phyloP scores from a whole-genome alignment of 2,113 vertebrate species.

The Xiphophorus couchianus region DNA sequence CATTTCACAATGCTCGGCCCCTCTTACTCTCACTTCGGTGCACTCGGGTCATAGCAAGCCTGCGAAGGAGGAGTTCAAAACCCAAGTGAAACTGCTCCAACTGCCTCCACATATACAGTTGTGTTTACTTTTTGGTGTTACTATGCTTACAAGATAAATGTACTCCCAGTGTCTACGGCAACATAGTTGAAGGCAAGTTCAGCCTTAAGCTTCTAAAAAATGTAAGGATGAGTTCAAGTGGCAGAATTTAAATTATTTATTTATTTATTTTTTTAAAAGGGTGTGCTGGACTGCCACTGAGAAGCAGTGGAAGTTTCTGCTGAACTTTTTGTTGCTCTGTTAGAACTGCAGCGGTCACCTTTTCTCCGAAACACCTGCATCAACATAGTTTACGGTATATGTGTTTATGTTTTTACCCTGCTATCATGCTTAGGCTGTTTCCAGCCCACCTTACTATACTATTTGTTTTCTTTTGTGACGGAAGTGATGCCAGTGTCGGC shows the following conservation, averaged over 20 bases:
- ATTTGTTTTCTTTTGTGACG: slow-evolving; percentile 54
- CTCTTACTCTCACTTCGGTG: slow-evolving; percentile 45
- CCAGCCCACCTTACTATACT: slow-evolving; percentile 35
- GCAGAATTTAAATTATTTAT: background rate
- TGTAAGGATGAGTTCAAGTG: background rate
- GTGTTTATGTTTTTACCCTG: slow-evolving; percentile 1
- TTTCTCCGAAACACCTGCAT: slow-evolving; percentile 40
- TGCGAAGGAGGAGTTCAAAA: slow-evolving; percentile 54
- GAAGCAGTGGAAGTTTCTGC: slow-evolving; percentile 7
- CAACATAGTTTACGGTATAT: slow-evolving; percentile 11
- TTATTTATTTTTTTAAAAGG: background rate
- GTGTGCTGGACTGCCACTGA: background rate
- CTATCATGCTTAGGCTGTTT: slow-evolving; percentile 33
- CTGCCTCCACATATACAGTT: slow-evolving; percentile 8
- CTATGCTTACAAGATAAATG: slow-evolving; percentile 23
- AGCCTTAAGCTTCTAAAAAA: background rate
- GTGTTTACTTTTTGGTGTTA: slow-evolving; percentile 15
- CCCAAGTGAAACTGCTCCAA: slow-evolving; percentile 36
- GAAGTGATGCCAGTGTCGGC: slow-evolving; percentile 49
- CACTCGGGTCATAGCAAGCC: slow-evolving; percentile 52
- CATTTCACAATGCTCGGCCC: slow-evolving; percentile 69
- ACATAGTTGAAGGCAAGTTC: slow-evolving; percentile 12
- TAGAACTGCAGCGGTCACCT: slow-evolving; percentile 4
- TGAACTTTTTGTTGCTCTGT: slow-evolving; percentile 7
- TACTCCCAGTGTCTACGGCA: slow-evolving; percentile 4